Evolutionary conservation across 2,888 invertebrate genomes (phyloP).

Genomic region (Teleogryllus oceanicus): DNA sequence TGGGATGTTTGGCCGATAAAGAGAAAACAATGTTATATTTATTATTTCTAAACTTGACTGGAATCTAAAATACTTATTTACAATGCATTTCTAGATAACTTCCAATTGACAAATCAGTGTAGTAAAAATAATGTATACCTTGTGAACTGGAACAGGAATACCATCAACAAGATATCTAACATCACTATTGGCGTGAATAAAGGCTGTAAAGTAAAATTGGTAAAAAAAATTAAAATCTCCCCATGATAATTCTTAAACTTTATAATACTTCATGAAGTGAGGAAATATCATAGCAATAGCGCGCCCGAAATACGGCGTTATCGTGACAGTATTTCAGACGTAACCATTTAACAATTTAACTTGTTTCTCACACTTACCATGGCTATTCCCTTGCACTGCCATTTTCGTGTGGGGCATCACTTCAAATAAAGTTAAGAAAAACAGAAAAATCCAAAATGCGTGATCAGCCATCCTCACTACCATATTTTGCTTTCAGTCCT

Average conservation of each 20-base stretch:
- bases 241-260: too few species aligned
- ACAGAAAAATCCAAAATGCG: constrained; percentile 56
- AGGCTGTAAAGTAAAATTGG: constrained; percentile 54
- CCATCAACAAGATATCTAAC: constrained; percentile 66
- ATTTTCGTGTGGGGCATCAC: constrained; percentile 64
- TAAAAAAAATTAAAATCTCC: too few species aligned
- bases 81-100: too few species aligned
- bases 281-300: background rate
- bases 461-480: constrained; percentile 37
- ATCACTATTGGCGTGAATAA: constrained; percentile 67
- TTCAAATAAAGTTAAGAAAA: constrained; percentile 65
- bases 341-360: constrained; percentile 27
- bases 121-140: constrained; percentile 44
- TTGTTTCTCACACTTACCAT: constrained; percentile 57
- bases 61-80: too few species aligned
- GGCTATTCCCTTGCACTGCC: constrained; percentile 69
- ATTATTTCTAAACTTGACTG: too few species aligned
- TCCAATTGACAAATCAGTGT: too few species aligned
- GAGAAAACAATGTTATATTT: too few species aligned
- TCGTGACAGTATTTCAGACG: too few species aligned
- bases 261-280: background rate
- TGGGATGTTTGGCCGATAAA: too few species aligned
- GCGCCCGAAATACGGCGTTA: too few species aligned
- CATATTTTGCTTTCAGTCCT: constrained; percentile 35
- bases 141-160: constrained; percentile 55